Evolutionary conservation across 2,113 vertebrate species (phyloP).

Genomic region (Globicephala melas): DNA sequence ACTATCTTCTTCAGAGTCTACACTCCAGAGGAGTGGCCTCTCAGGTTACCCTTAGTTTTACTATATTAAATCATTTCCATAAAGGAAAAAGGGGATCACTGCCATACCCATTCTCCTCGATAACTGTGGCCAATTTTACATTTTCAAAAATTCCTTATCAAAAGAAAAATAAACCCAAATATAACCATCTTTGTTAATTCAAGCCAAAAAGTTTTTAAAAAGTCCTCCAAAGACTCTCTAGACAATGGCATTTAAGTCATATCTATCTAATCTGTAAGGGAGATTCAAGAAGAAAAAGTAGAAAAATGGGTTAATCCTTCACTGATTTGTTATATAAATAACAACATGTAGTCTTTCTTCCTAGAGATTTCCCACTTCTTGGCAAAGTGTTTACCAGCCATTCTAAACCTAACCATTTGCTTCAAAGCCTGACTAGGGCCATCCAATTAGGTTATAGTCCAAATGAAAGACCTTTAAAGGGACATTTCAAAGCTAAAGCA

Average conservation of each 20-base stretch:
- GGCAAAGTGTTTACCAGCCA: background rate
- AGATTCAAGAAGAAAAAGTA: background rate
- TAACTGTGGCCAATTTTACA: background rate
- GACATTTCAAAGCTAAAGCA: conserved; percentile 21
- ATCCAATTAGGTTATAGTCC: background rate
- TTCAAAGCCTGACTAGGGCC: background rate
- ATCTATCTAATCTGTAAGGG: background rate
- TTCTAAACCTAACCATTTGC: background rate
- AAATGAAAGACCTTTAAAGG: background rate
- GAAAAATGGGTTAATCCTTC: background rate
- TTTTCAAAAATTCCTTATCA: background rate
- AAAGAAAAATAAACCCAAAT: conserved; percentile 25
- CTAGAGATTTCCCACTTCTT: background rate
- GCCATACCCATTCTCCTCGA: background rate
- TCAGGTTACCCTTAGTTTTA: background rate
- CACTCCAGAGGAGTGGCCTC: background rate
- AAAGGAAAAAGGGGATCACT: background rate
- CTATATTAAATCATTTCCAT: background rate
- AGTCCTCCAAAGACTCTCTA: background rate
- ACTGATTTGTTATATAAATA: background rate
- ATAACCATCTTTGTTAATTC: background rate
- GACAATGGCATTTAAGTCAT: background rate
- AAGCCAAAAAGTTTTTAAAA: background rate
- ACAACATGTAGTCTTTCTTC: background rate
- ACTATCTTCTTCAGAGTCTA: background rate